Evolutionary conservation across 2,113 vertebrate species (phyloP), one percentile per base, ranked within the genome.

Genomic region (Gracilinanus agilis): DNA sequence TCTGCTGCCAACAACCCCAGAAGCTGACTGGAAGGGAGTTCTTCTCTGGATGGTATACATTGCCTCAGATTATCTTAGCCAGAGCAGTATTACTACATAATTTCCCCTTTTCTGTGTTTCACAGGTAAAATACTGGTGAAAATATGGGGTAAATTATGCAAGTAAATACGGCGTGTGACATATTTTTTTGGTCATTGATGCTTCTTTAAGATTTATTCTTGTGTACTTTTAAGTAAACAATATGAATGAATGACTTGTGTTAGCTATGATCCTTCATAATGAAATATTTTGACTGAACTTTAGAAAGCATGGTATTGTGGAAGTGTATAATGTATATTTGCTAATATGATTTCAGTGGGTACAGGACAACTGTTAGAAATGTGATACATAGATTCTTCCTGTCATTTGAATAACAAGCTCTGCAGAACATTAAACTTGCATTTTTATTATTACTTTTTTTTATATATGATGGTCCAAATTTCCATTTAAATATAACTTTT

Each of bases 401-500:
- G 95, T 97, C 40, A 90, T 94, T 97, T 97, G 95, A 83, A 93
- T 97, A 96, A 98, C 91, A 98, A 97, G 96, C 90, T 98, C 98
- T 98, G 98, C 96, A 97, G 97, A 98, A 96, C 93, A 95, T 98
- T 97, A 95, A 97, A 96, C 83, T 97, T 0, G 93, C 93, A 54
- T 96, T 97, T 97, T 95, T 96, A 95, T 55, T 88, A 89, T 93
- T 6, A 95, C 96, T 95, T 96, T 96, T 55, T 97, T 97, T 98
- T 97, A 97, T 98, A 98, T 97, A 98, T 49, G 95, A 98, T 94
- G 98, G 97, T 98, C 98, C 96, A 88, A 97, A 98, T 3, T 44
- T 96, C 98, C 98, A 98, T 97, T 96, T 98, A 98, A 98, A 98
- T 97, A 98, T 96, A 95, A 97, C 94, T 98, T 96, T 98, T 97